These are phyloP conservation scores for Cynopterus brachyotis DNA, from an alignment of 2,113 vertebrate genomes.

Conservation along the genomic window DNA sequence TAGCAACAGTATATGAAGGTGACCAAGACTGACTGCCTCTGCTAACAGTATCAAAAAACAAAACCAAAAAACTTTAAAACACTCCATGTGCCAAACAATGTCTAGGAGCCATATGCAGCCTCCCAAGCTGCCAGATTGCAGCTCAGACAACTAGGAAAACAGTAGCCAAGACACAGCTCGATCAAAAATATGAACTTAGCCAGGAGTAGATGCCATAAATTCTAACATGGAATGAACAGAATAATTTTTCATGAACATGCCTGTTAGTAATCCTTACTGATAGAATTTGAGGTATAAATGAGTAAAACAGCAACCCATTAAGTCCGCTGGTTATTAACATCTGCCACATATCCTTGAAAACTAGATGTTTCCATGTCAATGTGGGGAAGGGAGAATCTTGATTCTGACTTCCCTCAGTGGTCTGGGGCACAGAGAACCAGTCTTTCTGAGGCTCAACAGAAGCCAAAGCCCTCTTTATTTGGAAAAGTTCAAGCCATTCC, in stretches of 20 bases:
- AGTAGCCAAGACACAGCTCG: conserved; percentile 9
- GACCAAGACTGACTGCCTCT: conserved; percentile 19
- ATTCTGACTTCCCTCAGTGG: neutral
- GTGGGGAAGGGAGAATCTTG: neutral
- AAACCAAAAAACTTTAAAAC: conserved; percentile 38
- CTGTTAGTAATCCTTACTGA: conserved; percentile 5
- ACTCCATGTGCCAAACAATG: neutral
- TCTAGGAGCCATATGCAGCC: conserved; percentile 28
- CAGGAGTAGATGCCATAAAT: neutral
- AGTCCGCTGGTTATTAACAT: neutral
- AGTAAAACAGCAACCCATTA: neutral
- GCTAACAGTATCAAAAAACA: conserved; percentile 9
- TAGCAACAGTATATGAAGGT: neutral
- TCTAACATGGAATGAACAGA: neutral
- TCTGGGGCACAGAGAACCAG: neutral
- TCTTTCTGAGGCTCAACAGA: neutral
- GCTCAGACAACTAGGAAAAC: conserved; percentile 21
- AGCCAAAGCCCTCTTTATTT: neutral
- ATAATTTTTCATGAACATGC: neutral
- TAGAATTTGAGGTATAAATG: neutral
- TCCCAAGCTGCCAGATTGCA: neutral
- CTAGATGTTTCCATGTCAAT: neutral
- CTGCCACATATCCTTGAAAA: neutral
- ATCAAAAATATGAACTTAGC: neutral
- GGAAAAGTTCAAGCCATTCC: neutral